Evolutionary conservation across 2,888 invertebrate species (phyloP).

Genomic region (Cheilosia scutellata): DNA sequence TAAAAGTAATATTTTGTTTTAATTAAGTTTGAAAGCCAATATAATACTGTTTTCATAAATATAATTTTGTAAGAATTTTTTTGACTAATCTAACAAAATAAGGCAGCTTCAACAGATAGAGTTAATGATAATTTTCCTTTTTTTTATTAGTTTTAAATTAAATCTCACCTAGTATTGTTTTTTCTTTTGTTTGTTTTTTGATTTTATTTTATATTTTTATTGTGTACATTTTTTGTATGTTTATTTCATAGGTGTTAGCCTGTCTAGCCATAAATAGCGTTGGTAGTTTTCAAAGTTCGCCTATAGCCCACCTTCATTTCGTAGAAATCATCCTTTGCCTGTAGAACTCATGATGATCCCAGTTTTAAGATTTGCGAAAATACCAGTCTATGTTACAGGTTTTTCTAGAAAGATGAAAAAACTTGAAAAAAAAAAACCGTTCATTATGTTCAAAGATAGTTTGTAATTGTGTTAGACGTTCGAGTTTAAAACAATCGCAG

Average conservation of each 20-base stretch:
- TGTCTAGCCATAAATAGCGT: conserved; percentile 45
- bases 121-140: conserved; percentile 48
- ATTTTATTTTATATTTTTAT: conserved; percentile 76
- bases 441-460: too few species aligned
- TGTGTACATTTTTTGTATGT: conserved; percentile 42
- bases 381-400: too few species aligned
- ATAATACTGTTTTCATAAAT: conserved; percentile 38
- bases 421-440: too few species aligned
- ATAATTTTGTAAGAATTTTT: conserved; percentile 30
- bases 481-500: too few species aligned
- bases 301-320: not conserved
- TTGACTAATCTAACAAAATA: conserved; percentile 41
- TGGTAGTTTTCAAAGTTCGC: not conserved
- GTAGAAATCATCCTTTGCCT: not conserved
- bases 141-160: conserved; percentile 54
- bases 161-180: conserved; percentile 68
- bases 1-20: conserved; percentile 30
- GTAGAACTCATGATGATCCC: too few species aligned
- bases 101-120: conserved; percentile 37
- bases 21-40: conserved; percentile 52
- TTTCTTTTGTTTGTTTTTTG: conserved; percentile 76
- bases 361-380: too few species aligned
- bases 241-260: conserved; percentile 15
- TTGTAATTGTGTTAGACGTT: too few species aligned
- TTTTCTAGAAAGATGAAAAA: too few species aligned